Base-by-base conservation (phyloP, 2,888 invertebrate genomes). In the Cheilosia vernalis region DNA sequence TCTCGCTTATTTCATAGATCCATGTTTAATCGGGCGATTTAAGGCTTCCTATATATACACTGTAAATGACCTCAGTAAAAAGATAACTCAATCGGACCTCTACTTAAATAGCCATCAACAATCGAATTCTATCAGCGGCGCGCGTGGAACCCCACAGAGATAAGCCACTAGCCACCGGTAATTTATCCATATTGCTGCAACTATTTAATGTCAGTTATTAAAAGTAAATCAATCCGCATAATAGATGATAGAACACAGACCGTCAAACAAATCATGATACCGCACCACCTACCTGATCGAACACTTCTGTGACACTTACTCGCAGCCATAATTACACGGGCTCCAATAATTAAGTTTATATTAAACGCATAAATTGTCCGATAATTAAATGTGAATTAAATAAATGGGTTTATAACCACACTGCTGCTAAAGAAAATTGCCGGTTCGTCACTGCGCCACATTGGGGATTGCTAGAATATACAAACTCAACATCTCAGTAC, bases 331-430 rank as follows among this genome's bases (percentile, higher is more conserved):
- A 80, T 80, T 61, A 58, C 56, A 27, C 47, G 49, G 40, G 56
- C 42, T 19, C 40, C 24, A 67, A 27, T 69, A 67, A 27, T 69
- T 49, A 42, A 69, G 63, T 76, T 42, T 17, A 44, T 37, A 47
- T 73, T 70, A 58, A 64, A 63, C 21, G 51, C 17, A 47, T 19
- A 66, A 67, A 72, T 53, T 47, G 53, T 49, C 67, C 51, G 51
- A 67, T 69, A 81, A 81, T 81, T 81, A 80, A 74, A 80, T 80
- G 58, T 69, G 67, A 80, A 69, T 80, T 80, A 80, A 73, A 73
- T 73, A 53, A 66, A 66, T 73, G 37, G 2, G 13, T 4, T 37
- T 37, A 37, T 37, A 37, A 37, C 37, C 37, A 37, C 37, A 37
- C 13, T 37, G 37, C 37, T 37, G 37, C 13, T 9, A 10, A 37